Conservation (phyloP, 1,140 invertebrate species). For the Phthorimaea operculella region DNA sequence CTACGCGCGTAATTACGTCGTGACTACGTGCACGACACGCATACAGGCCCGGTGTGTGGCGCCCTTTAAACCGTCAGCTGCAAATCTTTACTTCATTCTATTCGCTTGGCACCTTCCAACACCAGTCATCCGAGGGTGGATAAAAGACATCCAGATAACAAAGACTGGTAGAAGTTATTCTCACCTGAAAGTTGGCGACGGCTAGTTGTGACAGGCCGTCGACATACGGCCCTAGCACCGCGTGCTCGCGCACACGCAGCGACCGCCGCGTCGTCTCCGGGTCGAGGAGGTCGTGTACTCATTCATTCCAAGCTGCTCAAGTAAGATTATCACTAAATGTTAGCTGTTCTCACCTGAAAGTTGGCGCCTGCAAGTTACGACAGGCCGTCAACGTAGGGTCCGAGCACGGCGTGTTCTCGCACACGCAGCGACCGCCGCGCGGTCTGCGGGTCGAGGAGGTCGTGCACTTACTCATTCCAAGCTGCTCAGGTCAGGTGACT, state of each 20-base stretch:
- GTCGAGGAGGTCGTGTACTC: constrained; percentile 97
- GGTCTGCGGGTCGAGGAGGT: constrained; percentile 92
- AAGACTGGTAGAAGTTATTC: too few relatives aligned
- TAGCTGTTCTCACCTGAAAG: constrained; percentile 84
- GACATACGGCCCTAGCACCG: constrained; percentile 96
- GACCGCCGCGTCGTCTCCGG: constrained; percentile 90
- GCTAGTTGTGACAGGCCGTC: constrained; percentile 95
- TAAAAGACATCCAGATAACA: too few relatives aligned
- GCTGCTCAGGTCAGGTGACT: too few relatives aligned
- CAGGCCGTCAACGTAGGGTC: constrained; percentile 96
- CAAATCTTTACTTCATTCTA: too few relatives aligned
- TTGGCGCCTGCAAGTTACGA: constrained; percentile 94
- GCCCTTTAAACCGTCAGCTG: too few relatives aligned
- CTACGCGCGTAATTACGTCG: too few relatives aligned
- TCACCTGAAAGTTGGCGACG: constrained; percentile 90
- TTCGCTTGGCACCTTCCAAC: too few relatives aligned
- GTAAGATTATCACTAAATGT: too few relatives aligned
- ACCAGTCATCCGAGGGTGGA: too few relatives aligned
- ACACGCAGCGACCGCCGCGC: constrained; percentile 96
- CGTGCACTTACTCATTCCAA: constrained; percentile 99
- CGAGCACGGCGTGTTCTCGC: constrained; percentile 96
- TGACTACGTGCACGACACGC: too few relatives aligned
- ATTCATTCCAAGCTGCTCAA: too few relatives aligned
- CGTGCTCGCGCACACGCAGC: constrained; percentile 97
- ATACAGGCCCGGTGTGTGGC: too few relatives aligned